phyloP scores from a whole-genome alignment of 1,140 invertebrate genomes.

The Sitophilus oryzae region DNA sequence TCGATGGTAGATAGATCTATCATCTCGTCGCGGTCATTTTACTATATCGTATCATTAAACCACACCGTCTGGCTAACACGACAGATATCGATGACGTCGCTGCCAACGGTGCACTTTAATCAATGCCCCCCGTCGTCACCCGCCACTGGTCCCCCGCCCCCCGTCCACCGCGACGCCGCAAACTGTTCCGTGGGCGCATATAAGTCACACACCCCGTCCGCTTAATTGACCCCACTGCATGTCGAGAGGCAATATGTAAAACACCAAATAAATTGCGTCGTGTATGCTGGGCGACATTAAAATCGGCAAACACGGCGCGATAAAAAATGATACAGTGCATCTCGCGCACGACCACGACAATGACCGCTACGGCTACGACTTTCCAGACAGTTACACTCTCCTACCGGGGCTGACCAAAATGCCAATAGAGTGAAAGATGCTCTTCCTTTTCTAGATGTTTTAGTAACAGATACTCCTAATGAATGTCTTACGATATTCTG shows the following conservation, averaged over 20 bases:
- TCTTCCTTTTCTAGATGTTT: too few relatives aligned
- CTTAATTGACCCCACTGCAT: conserved; percentile 25
- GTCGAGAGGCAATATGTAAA: conserved; percentile 31
- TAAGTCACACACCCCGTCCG: conserved; percentile 22
- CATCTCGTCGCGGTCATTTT: too few relatives aligned
- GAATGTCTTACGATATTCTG: too few relatives aligned
- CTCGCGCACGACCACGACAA: conserved; percentile 22
- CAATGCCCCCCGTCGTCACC: neutral
- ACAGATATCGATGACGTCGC: neutral
- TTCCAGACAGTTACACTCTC: too few relatives aligned
- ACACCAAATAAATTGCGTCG: conserved; percentile 30
- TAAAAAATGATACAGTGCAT: conserved; percentile 25
- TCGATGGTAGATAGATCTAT: too few relatives aligned
- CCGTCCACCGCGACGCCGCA: neutral
- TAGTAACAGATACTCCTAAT: too few relatives aligned
- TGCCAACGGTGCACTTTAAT: neutral
- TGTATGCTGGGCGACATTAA: conserved; percentile 29
- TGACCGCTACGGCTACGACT: conserved; percentile 17
- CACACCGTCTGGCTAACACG: too few relatives aligned
- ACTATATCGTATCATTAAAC: too few relatives aligned
- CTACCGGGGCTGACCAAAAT: neutral
- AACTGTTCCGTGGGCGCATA: conserved; percentile 6
- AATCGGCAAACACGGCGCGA: conserved; percentile 27
- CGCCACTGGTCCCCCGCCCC: too few relatives aligned
- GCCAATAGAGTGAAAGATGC: too few relatives aligned